Percentiles rank a stretch among this genome's conserved stretches.
These are phyloP conservation scores for Andrena trimmerana DNA, from an alignment of 2,888 invertebrate genomes.

Conservation along the genomic window DNA sequence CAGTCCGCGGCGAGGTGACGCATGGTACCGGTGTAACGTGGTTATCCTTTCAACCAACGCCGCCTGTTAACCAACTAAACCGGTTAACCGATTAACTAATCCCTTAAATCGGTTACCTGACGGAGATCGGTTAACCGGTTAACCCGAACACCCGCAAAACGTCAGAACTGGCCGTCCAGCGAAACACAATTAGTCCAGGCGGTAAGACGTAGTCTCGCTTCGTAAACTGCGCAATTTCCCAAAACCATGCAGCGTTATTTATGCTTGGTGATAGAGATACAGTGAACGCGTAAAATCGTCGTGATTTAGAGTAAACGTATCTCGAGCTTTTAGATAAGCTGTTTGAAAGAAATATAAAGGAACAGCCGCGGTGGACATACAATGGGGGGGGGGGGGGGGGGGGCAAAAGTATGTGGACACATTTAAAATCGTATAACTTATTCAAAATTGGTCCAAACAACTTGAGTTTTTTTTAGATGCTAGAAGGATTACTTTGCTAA, in stretches of 20 bases:
- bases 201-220: conserved; percentile 31
- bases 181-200: conserved; percentile 39
- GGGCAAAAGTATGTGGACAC: too few relatives aligned
- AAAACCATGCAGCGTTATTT: not conserved
- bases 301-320: too few relatives aligned
- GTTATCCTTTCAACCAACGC: conserved; percentile 50
- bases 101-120: conserved; percentile 59
- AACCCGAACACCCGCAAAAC: conserved; percentile 47
- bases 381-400: too few relatives aligned
- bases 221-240: not conserved
- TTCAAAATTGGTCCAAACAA: too few relatives aligned
- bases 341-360: too few relatives aligned
- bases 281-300: too few relatives aligned
- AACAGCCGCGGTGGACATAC: too few relatives aligned
- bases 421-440: too few relatives aligned
- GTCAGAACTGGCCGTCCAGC: conserved; percentile 18
- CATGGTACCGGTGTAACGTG: conserved; percentile 44
- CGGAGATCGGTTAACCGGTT: conserved; percentile 57
- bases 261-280: too few relatives aligned
- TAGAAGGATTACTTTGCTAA: too few relatives aligned
- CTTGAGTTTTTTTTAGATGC: too few relatives aligned
- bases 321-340: too few relatives aligned
- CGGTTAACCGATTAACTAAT: conserved; percentile 65
- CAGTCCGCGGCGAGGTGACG: conserved; percentile 31
- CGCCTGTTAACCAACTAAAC: conserved; percentile 60